Percentiles rank a stretch among this genome's conserved stretches.
Conservation (phyloP, 2,888 invertebrate genomes). For the Norana najaformis region DNA sequence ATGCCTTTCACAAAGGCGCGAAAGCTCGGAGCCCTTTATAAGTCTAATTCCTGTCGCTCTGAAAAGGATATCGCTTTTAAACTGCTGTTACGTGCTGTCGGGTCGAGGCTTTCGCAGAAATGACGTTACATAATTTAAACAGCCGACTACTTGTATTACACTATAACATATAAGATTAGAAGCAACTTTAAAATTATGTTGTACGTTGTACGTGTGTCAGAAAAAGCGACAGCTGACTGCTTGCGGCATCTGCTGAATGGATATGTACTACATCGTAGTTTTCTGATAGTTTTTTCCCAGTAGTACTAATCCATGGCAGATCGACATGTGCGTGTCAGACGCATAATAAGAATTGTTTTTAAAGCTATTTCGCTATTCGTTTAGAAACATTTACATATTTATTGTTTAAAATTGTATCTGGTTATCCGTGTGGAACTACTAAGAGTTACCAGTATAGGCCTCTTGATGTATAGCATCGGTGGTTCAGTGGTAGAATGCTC, state of each 20-base stretch:
- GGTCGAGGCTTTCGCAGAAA: too few relatives aligned
- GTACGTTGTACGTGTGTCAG: background rate
- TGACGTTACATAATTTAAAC: too few relatives aligned
- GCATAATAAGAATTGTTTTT: too few relatives aligned
- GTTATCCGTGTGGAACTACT: background rate
- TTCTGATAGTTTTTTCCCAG: background rate
- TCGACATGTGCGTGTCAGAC: too few relatives aligned
- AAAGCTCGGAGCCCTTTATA: background rate
- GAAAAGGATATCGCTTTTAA: background rate
- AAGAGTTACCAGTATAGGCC: background rate
- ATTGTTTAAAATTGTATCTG: too few relatives aligned
- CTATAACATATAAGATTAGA: background rate
- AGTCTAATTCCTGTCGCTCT: background rate
- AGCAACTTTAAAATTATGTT: too few relatives aligned
- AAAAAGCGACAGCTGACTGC: background rate
- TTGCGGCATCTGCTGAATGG: background rate
- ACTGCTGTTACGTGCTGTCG: background rate
- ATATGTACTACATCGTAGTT: background rate
- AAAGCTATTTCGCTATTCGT: background rate
- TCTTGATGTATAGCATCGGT: conserved; percentile 51
- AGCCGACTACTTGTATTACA: background rate
- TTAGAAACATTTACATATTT: too few relatives aligned
- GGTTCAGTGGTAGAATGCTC: conserved; percentile 63
- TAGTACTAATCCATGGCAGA: background rate
- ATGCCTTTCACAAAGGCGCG: background rate